Base-by-base conservation (phyloP, 2,113 vertebrate genomes). In the Bujurquina vittata region DNA sequence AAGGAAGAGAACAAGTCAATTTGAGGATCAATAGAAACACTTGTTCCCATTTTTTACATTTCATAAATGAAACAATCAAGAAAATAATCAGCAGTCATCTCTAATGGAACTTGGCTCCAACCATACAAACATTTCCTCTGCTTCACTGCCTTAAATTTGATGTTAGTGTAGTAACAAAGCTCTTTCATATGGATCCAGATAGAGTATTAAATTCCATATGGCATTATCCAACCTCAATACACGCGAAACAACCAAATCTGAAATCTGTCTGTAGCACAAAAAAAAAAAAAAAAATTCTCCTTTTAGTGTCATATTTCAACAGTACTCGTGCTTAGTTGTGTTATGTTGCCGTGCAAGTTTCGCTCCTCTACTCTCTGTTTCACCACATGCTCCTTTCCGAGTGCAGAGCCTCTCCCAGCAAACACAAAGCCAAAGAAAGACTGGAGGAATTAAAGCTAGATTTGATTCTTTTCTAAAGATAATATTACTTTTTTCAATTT, bases 301-400 rank as follows among this genome's bases (percentile, higher is more conserved):
- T 43, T 43, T 43, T 43, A 26, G 26, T 26, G 3, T 12, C 3
- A 43, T 43, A 12, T 43, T 43, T 43, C 12, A 43, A 46, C 14
- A 46, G 5, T 46, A 67, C 22, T 40, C 22, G 40, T 40, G 61
- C 35, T 18, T 10, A 67, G 63, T 26, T 46, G 40, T 46, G 8
- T 67, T 67, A 46, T 18, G 22, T 26, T 26, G 22, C 46, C 26
- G 22, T 5, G 1, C 18, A 46, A 0, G 4, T 49, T 69, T 49
- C 63, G 0, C 10, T 11, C 37, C 37, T 40, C 11, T 43, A 4
- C 40, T 43, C 40, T 43, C 40, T 14, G 40, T 14, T 43, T 14
- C 40, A 43, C 40, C 40, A 14, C 12, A 14, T 5, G 12, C 3
- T 29, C 40, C 18, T 49, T 37, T 29, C 3, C 43, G 20, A 11